Conservation (phyloP, 2,797 vertebrate genomes). For the Cephalopachus bancanus region DNA sequence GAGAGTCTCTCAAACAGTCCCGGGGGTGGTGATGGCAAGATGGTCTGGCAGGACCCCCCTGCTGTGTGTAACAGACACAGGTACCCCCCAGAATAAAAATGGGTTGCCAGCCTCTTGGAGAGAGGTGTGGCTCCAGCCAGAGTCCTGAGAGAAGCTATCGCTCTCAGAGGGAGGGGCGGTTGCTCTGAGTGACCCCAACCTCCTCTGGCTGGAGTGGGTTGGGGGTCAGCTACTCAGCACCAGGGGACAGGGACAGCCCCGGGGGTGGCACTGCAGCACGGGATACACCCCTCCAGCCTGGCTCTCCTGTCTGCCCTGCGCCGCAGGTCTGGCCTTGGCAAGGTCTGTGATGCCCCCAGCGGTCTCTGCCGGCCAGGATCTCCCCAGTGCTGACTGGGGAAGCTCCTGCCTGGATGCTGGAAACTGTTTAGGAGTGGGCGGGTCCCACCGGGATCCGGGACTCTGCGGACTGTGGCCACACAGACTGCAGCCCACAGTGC, state of each 20-base stretch:
- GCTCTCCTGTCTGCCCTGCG: background rate
- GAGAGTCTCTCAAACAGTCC: too few species aligned
- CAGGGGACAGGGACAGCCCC: fast-evolving
- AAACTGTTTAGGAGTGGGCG: too few species aligned
- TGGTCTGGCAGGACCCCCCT: background rate
- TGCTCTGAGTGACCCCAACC: background rate
- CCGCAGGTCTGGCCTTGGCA: fast-evolving
- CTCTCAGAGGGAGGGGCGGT: background rate
- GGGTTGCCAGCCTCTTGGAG: background rate
- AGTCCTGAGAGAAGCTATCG: background rate
- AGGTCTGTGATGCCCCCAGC: fast-evolving
- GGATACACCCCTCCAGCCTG: background rate
- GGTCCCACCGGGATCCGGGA: background rate
- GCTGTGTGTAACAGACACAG: background rate
- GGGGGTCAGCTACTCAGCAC: background rate
- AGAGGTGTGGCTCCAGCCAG: fast-evolving
- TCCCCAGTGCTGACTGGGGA: background rate
- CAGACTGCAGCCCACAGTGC: background rate
- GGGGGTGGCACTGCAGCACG: fast-evolving
- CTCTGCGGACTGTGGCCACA: background rate
- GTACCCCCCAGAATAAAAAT: too few species aligned
- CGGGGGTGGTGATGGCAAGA: too few species aligned
- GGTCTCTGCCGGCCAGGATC: background rate
- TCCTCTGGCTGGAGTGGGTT: too few species aligned
- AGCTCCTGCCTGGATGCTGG: background rate